phyloP scores from a whole-genome alignment of 2,113 vertebrate species.

The Esox niger region DNA sequence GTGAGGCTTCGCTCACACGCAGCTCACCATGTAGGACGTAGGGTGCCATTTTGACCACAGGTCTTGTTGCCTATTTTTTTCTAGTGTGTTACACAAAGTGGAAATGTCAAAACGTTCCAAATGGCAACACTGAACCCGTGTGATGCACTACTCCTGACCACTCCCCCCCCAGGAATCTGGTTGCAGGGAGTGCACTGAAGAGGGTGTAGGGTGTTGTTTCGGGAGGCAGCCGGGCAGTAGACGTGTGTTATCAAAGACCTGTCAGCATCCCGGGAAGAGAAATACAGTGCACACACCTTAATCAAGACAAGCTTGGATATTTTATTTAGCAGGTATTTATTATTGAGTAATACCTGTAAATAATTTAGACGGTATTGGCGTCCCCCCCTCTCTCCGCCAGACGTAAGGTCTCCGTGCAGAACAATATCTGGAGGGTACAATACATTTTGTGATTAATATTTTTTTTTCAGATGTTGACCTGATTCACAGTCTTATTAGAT shows the following conservation, averaged over 20 bases:
- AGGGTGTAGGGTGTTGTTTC: no score
- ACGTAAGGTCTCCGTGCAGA: slow-evolving; percentile 51
- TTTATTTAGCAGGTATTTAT: slow-evolving; percentile 71
- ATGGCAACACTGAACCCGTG: no score
- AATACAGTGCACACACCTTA: slow-evolving; percentile 67
- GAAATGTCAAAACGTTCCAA: slow-evolving; percentile 59
- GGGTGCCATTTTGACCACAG: no score
- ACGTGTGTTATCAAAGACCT: slow-evolving; percentile 64
- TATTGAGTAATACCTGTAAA: slow-evolving; percentile 67
- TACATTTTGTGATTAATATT: slow-evolving; percentile 8
- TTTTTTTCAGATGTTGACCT: slow-evolving; percentile 18
- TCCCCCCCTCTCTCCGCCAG: slow-evolving; percentile 56
- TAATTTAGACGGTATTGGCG: slow-evolving; percentile 56
- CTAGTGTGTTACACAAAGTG: slow-evolving; percentile 66
- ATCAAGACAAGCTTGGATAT: slow-evolving; percentile 70
- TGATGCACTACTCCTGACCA: no score
- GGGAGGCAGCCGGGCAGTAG: slow-evolving; percentile 53
- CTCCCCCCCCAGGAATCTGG: no score
- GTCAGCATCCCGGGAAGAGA: slow-evolving; percentile 52
- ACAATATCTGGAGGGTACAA: slow-evolving; percentile 51
- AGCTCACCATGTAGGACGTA: no score
- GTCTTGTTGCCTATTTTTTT: slow-evolving; percentile 53
- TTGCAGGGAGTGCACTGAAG: no score
- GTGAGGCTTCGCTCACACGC: no score
- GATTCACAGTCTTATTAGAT: slow-evolving; percentile 58